Percentiles rank a stretch among this genome's conserved stretches.
Conservation (phyloP, 2,797 vertebrate genomes). For the Onychomys leucogaster region DNA sequence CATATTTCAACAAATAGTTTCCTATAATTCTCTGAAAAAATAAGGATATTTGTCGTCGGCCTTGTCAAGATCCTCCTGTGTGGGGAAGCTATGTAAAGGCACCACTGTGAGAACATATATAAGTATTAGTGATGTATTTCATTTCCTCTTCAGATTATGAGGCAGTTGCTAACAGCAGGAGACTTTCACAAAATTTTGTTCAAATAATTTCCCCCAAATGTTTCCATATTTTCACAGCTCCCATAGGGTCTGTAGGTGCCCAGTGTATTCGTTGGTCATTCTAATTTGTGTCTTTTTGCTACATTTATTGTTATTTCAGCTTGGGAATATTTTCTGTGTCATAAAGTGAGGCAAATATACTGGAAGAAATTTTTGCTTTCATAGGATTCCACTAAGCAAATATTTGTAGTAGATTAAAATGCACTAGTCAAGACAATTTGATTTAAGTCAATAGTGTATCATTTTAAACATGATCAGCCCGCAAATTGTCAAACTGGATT, state of each 20-base stretch:
- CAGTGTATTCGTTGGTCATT: not conserved
- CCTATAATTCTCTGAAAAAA: conserved; percentile 58
- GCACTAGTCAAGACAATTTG: conserved; percentile 38
- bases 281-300: conserved; percentile 48
- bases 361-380: conserved; percentile 55
- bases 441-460: conserved; percentile 17
- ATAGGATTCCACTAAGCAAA: conserved; percentile 60
- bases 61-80: conserved; percentile 6
- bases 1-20: conserved; percentile 46
- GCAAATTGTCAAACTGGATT: conserved; percentile 41
- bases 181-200: conserved; percentile 18
- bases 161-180: not conserved
- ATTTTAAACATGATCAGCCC: not conserved
- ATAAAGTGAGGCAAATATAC: conserved; percentile 24
- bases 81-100: not conserved
- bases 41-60: conserved; percentile 10
- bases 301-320: conserved; percentile 39
- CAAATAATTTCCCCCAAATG: conserved; percentile 34
- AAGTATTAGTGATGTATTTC: conserved; percentile 5
- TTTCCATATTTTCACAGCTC: conserved; percentile 10
- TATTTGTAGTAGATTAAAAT: conserved; percentile 48
- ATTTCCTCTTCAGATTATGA: conserved; percentile 57
- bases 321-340: conserved; percentile 37
- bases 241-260: not conserved
- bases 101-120: not conserved